phyloP scores from a whole-genome alignment of 1,140 invertebrate genomes.

The Scaptodrosophila lebanonensis region DNA sequence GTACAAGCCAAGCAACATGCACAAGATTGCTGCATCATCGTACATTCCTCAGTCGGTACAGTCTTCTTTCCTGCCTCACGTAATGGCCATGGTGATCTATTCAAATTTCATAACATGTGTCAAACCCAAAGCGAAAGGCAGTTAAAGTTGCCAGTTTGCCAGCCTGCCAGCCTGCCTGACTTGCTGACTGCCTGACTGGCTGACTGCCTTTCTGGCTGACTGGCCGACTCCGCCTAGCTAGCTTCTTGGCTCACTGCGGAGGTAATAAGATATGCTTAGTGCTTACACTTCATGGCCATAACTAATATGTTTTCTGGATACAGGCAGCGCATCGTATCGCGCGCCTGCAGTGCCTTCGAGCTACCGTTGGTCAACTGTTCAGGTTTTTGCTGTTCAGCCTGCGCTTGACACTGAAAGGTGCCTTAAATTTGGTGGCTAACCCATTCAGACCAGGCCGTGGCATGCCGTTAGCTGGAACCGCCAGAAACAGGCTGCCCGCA shows the following conservation, averaged over 20 bases:
- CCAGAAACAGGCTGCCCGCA: conserved; percentile 55
- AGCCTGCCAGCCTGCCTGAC: no score
- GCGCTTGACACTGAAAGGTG: conserved; percentile 26
- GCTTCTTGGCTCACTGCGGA: conserved; percentile 38
- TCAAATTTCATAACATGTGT: conserved; percentile 73
- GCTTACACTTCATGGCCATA: conserved; percentile 34
- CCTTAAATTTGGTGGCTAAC: conserved; percentile 47
- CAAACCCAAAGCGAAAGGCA: conserved; percentile 67
- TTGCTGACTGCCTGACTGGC: conserved; percentile 20
- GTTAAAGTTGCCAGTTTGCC: conserved; percentile 34
- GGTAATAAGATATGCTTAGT: conserved; percentile 69
- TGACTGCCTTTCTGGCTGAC: neutral
- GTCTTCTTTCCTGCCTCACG: conserved; percentile 3
- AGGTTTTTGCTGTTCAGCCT: conserved; percentile 16
- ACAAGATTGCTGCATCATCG: conserved; percentile 57
- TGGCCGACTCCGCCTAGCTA: neutral
- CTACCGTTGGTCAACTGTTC: conserved; percentile 35
- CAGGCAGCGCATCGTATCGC: no score
- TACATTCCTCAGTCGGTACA: neutral
- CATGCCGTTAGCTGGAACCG: conserved; percentile 16
- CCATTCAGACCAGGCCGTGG: conserved; percentile 50
- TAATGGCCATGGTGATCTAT: conserved; percentile 55
- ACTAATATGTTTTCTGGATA: conserved; percentile 32
- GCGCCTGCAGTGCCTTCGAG: conserved; percentile 41
- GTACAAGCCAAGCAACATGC: conserved; percentile 31